phyloP scores from a whole-genome alignment of 1,140 invertebrate species.

The Drosophila suzukii region DNA sequence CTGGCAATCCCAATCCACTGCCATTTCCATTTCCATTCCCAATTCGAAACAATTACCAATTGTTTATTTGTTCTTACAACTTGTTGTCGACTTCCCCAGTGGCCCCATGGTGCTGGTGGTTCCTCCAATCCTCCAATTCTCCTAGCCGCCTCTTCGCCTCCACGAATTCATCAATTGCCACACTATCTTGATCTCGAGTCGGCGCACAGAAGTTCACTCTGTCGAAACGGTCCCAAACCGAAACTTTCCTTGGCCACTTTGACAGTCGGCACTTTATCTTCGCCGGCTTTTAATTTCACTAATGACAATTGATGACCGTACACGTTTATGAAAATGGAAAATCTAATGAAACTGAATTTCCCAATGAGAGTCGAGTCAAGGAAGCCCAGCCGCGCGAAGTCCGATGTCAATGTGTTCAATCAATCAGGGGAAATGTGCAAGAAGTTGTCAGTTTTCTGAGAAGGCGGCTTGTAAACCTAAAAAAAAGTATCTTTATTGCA shows the following conservation, averaged over 20 bases:
- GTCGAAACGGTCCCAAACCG: slow-evolving; percentile 10
- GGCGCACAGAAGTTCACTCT: slow-evolving; percentile 12
- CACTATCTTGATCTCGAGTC: slow-evolving; percentile 63
- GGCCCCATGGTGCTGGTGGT: slow-evolving; percentile 1
- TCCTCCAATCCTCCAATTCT: neutral
- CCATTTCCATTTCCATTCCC: slow-evolving; percentile 48
- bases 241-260: slow-evolving; percentile 58
- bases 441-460: slow-evolving; percentile 1
- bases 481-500: neutral
- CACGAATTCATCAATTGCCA: slow-evolving; percentile 70
- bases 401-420: neutral
- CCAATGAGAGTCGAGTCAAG: neutral
- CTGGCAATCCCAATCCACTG: slow-evolving; percentile 22
- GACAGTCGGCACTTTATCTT: slow-evolving; percentile 47
- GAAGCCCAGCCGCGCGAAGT: neutral
- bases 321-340: slow-evolving; percentile 63
- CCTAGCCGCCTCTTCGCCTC: slow-evolving; percentile 10
- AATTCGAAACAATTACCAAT: slow-evolving; percentile 77
- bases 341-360: slow-evolving; percentile 23
- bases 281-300: slow-evolving; percentile 53
- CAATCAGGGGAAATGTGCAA: slow-evolving; percentile 8
- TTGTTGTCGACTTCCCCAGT: slow-evolving; percentile 52
- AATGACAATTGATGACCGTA: slow-evolving; percentile 53
- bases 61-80: slow-evolving; percentile 73
- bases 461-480: neutral